Evolutionary conservation across 2,113 vertebrate species (phyloP), one percentile per base, ranked within the genome.

Genomic region (Setophaga petechia): DNA sequence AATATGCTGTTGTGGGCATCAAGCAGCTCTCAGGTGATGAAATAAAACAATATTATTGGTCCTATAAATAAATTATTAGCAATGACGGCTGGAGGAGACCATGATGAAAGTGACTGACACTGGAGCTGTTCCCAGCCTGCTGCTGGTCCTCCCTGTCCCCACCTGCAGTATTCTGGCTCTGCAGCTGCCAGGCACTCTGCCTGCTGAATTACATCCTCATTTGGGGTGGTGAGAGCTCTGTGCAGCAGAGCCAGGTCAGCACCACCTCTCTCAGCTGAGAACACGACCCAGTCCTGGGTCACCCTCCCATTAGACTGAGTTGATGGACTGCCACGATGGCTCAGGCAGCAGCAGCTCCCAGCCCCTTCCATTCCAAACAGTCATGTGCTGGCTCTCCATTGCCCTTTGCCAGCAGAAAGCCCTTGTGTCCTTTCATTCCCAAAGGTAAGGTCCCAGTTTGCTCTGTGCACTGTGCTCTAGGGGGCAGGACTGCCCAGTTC

Each of bases 191-290:
- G 80, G 25, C 33, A 33, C 57, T 72, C 54, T 58, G 19, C 35
- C 47, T 81, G 82, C 62, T 76, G 57, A 85, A 57, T 77, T 55
- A 21, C 0, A 1, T 27, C 62, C 55, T 83, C 2, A 0, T 47
- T 61, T 57, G 11, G 28, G 28, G 8, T 52, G 68, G 9, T 0
- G 2, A 78, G 66, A 65, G 57, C 84, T 87, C 44, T 43, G 16
- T 80, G 76, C 84, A 78, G 61, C 77, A 89, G 19, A 87, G 55
- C 44, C 24, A 68, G 85, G 88, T 93, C 93, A 93, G 57, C 90
- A 81, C 61, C 76, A 51, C 76, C 65, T 81, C 28, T 6, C 30
- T 65, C 44, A 84, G 76, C 73, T 12, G 27, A 80, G 52, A 81
- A 14, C 69, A 58, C 0, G 0, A 68, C 84, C 59, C 37, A 47